These are phyloP conservation scores for Dermatophagoides farinae DNA, from an alignment of 1,140 invertebrate genomes.

Conservation along the genomic window DNA sequence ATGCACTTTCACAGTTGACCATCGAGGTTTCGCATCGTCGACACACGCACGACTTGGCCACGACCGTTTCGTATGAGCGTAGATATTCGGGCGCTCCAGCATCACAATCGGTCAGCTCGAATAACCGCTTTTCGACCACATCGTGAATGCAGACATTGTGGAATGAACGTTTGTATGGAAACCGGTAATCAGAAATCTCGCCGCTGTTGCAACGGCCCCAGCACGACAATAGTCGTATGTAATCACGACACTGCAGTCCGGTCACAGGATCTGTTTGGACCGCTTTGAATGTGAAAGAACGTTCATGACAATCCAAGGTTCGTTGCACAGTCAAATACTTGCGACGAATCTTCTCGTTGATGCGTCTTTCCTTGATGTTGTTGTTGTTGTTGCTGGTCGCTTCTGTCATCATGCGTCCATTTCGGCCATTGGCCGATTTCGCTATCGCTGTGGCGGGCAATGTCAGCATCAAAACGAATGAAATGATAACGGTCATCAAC, in stretches of 20 bases:
- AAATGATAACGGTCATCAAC: too few species aligned
- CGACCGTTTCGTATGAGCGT: slow-evolving; percentile 35
- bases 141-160: slow-evolving; percentile 65
- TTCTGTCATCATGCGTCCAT: neutral
- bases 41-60: slow-evolving; percentile 39
- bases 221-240: slow-evolving; percentile 47
- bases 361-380: too few species aligned
- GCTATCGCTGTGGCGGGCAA: too few species aligned
- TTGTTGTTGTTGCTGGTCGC: too few species aligned
- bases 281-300: slow-evolving; percentile 28
- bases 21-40: slow-evolving; percentile 32
- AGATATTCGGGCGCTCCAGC: slow-evolving; percentile 34
- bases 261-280: slow-evolving; percentile 30
- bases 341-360: neutral
- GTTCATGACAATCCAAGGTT: slow-evolving; percentile 29
- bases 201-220: slow-evolving; percentile 62
- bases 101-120: slow-evolving; percentile 40
- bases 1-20: slow-evolving; percentile 32
- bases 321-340: neutral
- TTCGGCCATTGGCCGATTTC: too few species aligned
- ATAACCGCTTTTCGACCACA: slow-evolving; percentile 31
- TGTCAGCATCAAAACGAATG: too few species aligned
- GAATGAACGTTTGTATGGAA: slow-evolving; percentile 56
- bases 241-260: slow-evolving; percentile 44
- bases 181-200: slow-evolving; percentile 65